Base-by-base conservation (phyloP, 1,140 invertebrate genomes). In the Dreissena polymorpha region DNA sequence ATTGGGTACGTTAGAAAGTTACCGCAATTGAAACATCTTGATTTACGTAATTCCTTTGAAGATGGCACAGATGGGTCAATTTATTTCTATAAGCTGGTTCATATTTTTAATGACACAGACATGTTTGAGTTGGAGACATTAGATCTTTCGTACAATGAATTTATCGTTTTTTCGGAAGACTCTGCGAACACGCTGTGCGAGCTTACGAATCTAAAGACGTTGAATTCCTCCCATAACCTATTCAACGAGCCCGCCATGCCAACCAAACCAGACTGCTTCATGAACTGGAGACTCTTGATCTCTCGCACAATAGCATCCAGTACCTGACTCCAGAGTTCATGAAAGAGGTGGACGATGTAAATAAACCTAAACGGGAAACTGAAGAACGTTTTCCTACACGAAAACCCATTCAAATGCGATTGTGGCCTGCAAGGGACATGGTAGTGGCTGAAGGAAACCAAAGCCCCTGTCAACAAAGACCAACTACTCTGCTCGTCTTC, bases 91-190 rank as follows among this genome's bases (percentile, higher is more conserved):
- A 79, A 79, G 39, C 72, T 85, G 0, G 72, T 67, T 18, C 68
- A 50, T 10, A 60, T 81, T 7, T 81, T 85, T 27, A 74, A 76
- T 27, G 57, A 71, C 10, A 85, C 77, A 0, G 25, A 79, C 25
- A 76, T 75, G 67, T 60, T 65, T 0, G 49, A 74, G 16, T 57
- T 85, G 0, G 72, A 49, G n/a, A 76, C 21, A 13, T 27, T 85
- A 18, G 72, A 82, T 50, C 79, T 85, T 14, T 65, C 71, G 18
- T 71, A 81, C 49, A 85, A 85, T 67, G 84, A 85, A 50, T 70
- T 85, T n/a, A 53, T 82, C 18, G 29, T 63, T 10, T 67, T 85
- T 39, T 76, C 84, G 0, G 16, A 18, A 12, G 68, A 64, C 12
- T 68, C 72, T 50, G 73, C 69, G 0, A 81, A 82, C n/a, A 72